These are phyloP conservation scores for Arbacia lixula DNA, from an alignment of 53 echinoderm and acorn worm species.

Conservation along the genomic window DNA sequence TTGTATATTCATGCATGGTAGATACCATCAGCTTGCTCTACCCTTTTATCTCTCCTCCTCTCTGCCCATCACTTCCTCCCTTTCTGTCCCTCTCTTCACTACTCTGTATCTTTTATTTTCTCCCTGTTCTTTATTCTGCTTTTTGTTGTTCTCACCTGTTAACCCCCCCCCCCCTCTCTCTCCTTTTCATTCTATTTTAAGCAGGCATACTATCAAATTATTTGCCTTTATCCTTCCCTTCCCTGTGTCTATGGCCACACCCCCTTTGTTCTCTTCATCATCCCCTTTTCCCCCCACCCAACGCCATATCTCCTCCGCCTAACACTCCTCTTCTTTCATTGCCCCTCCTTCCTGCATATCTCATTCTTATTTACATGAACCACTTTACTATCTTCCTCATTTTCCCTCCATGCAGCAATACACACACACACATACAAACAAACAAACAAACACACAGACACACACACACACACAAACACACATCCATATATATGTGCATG, in stretches of 20 bases:
- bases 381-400: no score
- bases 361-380: no score
- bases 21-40: not conserved
- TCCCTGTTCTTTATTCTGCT: not conserved
- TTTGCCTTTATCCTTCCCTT: not conserved
- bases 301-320: not conserved
- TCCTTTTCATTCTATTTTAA: not conserved
- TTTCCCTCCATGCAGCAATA: no score
- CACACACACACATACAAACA: no score
- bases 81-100: not conserved
- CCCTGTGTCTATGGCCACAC: not conserved
- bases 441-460: no score
- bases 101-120: not conserved
- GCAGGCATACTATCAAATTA: not conserved
- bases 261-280: not conserved
- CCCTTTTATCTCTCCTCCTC: not conserved
- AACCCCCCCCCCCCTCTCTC: not conserved
- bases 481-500: no score
- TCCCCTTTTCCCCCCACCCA: not conserved
- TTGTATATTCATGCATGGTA: constrained; percentile 40
- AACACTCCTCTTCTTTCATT: not conserved
- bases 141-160: not conserved
- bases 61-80: not conserved
- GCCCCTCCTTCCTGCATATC: not conserved
- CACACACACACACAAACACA: no score